Conservation (phyloP, 2,888 invertebrate genomes). For the Hirtodrosophila confusa region DNA sequence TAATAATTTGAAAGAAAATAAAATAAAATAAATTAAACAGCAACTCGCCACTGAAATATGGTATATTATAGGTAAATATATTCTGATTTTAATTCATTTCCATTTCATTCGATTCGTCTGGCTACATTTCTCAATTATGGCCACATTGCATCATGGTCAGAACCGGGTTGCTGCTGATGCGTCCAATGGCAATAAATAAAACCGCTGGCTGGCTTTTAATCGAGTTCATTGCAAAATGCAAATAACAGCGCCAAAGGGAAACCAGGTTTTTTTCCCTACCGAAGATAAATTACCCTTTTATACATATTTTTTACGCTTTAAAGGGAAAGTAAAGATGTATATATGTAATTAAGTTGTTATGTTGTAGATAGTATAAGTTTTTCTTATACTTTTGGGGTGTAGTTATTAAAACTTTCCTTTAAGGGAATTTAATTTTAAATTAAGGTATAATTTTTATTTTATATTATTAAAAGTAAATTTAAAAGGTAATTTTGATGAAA, state of each 20-base stretch:
- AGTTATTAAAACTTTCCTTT: no score
- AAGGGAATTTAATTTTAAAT: no score
- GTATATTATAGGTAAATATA: neutral
- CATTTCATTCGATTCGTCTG: neutral
- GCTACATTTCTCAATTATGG: conserved; percentile 4
- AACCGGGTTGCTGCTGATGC: neutral
- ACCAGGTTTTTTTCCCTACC: neutral
- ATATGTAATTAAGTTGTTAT: no score
- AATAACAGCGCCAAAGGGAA: conserved; percentile 16
- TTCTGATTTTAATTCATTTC: neutral
- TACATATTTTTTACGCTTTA: no score
- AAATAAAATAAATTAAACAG: neutral
- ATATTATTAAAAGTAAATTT: no score
- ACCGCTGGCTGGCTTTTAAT: conserved; percentile 32
- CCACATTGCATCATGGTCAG: conserved; percentile 27
- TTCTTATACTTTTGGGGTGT: no score
- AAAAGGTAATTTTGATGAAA: no score
- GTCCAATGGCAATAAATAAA: conserved; percentile 47
- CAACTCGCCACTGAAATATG: neutral
- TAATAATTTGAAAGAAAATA: conserved; percentile 11
- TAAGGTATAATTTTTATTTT: no score
- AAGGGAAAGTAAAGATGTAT: no score
- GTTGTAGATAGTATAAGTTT: no score
- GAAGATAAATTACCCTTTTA: neutral
- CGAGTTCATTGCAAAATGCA: conserved; percentile 39